Evolutionary conservation across 2,888 invertebrate species (phyloP).

Genomic region (Caenorhabditis zanzibari): DNA sequence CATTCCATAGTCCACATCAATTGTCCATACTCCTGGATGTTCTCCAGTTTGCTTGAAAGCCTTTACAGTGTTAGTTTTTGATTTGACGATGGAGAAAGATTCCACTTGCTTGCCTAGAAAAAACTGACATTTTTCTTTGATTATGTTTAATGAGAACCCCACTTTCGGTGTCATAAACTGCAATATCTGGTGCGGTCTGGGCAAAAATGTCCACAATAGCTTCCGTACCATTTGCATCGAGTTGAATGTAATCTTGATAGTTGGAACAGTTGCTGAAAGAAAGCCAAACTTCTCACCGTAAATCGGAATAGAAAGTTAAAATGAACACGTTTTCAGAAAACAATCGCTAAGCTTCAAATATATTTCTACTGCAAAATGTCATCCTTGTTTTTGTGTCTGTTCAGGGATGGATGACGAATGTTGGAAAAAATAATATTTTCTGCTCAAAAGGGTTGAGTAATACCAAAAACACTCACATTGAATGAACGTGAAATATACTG

Average conservation of each 20-base stretch:
- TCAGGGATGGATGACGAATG: too few species aligned
- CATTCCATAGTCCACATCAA: constrained; percentile 60
- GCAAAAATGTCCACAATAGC: constrained; percentile 71
- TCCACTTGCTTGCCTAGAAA: constrained; percentile 56
- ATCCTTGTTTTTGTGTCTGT: too few species aligned
- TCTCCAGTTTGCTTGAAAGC: constrained; percentile 59
- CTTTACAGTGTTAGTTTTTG: constrained; percentile 68
- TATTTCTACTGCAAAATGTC: too few species aligned
- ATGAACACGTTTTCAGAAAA: too few species aligned
- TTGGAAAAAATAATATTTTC: too few species aligned
- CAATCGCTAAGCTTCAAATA: too few species aligned
- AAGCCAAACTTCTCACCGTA: constrained; percentile 23
- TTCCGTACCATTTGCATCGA: constrained; percentile 68
- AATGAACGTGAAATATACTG: too few species aligned
- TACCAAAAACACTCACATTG: too few species aligned
- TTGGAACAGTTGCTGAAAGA: constrained; percentile 68
- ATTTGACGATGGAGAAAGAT: constrained; percentile 48
- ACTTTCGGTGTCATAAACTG: constrained; percentile 49
- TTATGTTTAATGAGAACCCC: constrained; percentile 4
- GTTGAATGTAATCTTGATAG: constrained; percentile 72
- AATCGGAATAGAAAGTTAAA: too few species aligned
- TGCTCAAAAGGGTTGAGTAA: too few species aligned
- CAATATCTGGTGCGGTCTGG: constrained; percentile 43
- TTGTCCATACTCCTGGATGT: constrained; percentile 70
- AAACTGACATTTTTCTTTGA: neutral